Evolutionary conservation across 2,113 vertebrate species (phyloP).

Genomic region (Apeltes quadracus): DNA sequence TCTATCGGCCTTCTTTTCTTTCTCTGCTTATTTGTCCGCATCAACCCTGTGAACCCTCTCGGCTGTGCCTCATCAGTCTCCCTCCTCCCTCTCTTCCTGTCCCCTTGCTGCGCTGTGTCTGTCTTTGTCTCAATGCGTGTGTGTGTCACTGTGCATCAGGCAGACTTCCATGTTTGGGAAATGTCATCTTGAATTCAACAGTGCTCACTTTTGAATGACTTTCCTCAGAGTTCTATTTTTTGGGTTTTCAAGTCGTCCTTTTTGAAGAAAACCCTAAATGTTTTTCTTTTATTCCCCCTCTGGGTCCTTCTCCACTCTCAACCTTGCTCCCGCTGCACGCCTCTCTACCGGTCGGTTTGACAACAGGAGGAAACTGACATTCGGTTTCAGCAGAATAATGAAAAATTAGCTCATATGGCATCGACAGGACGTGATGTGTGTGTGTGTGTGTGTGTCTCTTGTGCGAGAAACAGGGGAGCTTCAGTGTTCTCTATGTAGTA

Average conservation of each 20-base stretch:
- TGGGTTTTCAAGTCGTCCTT: too few relatives aligned
- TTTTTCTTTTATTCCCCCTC: conserved; percentile 10
- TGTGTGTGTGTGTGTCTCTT: conserved; percentile 9
- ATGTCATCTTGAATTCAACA: neutral
- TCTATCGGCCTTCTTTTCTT: conserved; percentile 15
- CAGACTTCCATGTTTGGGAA: neutral
- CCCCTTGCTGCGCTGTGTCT: conserved; percentile 27
- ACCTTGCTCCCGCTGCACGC: neutral
- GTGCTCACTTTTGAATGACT: neutral
- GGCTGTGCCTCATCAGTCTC: conserved; percentile 40
- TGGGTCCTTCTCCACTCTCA: neutral
- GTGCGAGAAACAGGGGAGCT: neutral
- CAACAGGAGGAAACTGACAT: conserved; percentile 37
- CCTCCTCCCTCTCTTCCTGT: conserved; percentile 71
- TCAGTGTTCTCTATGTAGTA: neutral
- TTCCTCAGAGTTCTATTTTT: neutral
- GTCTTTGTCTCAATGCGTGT: neutral
- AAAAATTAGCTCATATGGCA: conserved; percentile 6
- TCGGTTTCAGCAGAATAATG: conserved; percentile 37
- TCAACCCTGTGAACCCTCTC: conserved; percentile 47
- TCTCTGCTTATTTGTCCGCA: conserved; percentile 47
- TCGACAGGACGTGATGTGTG: conserved; percentile 40
- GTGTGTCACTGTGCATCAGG: neutral
- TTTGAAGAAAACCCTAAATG: neutral
- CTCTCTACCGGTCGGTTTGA: conserved; percentile 12